Percentiles rank a stretch among this genome's conserved stretches.
phyloP scores from a whole-genome alignment of 2,888 invertebrate species.

The Odontothrips loti region DNA sequence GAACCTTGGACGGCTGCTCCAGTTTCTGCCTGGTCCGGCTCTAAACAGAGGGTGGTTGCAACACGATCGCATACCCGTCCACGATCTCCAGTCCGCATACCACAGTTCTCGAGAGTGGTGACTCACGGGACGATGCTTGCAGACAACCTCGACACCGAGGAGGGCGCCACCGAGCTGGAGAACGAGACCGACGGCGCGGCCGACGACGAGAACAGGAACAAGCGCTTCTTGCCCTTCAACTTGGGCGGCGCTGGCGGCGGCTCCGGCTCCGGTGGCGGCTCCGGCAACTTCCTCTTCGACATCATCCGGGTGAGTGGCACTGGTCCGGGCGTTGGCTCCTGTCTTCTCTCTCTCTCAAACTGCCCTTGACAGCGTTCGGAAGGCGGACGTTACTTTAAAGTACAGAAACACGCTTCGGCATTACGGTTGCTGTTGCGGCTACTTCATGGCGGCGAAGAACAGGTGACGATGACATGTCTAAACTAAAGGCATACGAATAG shows the following conservation, averaged over 20 bases:
- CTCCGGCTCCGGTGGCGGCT: slow-evolving; percentile 59
- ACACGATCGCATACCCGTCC: background rate
- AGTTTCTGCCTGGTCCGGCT: background rate
- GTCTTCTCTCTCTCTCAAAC: too few relatives aligned
- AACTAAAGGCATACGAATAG: too few relatives aligned
- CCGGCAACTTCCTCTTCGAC: slow-evolving; percentile 85
- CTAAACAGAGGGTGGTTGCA: background rate
- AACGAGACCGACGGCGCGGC: slow-evolving; percentile 39
- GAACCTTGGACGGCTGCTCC: background rate
- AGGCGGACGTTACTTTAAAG: too few relatives aligned
- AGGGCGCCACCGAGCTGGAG: slow-evolving; percentile 47
- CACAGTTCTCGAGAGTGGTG: slow-evolving; percentile 18
- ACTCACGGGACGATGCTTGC: background rate
- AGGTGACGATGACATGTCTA: too few relatives aligned
- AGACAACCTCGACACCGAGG: slow-evolving; percentile 55
- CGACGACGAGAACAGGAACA: slow-evolving; percentile 75
- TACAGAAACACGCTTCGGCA: too few relatives aligned
- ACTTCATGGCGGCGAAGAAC: too few relatives aligned
- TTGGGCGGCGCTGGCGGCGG: slow-evolving; percentile 49
- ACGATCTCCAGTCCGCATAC: background rate
- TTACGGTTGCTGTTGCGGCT: too few relatives aligned
- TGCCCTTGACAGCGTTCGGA: too few relatives aligned
- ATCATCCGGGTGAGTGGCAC: slow-evolving; percentile 73
- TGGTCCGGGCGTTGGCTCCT: slow-evolving; percentile 24
- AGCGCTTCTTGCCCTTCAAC: slow-evolving; percentile 66